phyloP scores from a whole-genome alignment of 2,888 invertebrate species.

The Leptinotarsa peninsularis region DNA sequence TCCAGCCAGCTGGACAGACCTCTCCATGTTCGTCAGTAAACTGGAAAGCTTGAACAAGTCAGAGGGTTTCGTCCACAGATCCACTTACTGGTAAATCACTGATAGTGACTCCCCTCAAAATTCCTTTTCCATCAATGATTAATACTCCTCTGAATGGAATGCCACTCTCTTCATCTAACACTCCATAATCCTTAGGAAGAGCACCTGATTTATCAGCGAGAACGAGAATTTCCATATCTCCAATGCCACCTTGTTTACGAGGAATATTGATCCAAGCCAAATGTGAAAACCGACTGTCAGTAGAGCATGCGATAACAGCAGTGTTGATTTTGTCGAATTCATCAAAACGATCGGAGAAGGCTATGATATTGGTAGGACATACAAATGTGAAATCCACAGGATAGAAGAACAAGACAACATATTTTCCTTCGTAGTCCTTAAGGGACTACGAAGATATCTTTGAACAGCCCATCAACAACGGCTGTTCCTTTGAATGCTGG shows the following conservation, averaged over 20 bases:
- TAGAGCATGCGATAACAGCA: constrained; percentile 91
- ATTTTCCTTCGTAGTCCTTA: constrained; percentile 86
- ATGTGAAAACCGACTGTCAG: constrained; percentile 97
- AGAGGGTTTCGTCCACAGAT: constrained; percentile 90
- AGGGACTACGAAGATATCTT: constrained; percentile 75
- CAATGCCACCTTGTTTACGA: constrained; percentile 94
- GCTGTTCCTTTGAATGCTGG: constrained; percentile 85
- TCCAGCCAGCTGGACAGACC: constrained; percentile 96
- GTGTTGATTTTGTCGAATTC: constrained; percentile 86
- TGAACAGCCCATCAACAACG: constrained; percentile 86
- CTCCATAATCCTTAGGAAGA: constrained; percentile 89
- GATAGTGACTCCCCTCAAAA: constrained; percentile 92
- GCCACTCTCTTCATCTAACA: constrained; percentile 91
- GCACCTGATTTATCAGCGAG: constrained; percentile 91
- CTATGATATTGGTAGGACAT: constrained; percentile 95
- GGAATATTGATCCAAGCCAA: constrained; percentile 97
- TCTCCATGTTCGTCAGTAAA: constrained; percentile 94
- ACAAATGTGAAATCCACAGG: constrained; percentile 91
- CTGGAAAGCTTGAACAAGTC: constrained; percentile 97
- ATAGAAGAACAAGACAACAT: constrained; percentile 91
- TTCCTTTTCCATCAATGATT: constrained; percentile 89
- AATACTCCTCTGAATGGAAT: constrained; percentile 95
- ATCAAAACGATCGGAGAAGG: constrained; percentile 90
- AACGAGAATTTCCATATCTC: constrained; percentile 93
- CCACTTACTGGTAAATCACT: constrained; percentile 97